These are phyloP conservation scores for Xiphophorus birchmanni DNA, from an alignment of 2,797 vertebrate species.

Conservation along the genomic window DNA sequence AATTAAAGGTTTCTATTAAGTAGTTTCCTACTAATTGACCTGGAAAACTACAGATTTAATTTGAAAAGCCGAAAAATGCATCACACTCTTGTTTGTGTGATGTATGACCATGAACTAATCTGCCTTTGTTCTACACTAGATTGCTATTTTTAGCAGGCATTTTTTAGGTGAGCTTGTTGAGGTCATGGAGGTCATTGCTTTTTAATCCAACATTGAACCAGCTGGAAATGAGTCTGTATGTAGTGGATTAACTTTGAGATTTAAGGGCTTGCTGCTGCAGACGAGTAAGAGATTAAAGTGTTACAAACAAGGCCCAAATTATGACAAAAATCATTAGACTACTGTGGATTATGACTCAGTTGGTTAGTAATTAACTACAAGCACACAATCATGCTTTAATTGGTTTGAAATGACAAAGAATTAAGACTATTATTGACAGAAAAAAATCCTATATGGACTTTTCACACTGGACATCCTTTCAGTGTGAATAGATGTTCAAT, in stretches of 20 bases:
- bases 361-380: neutral
- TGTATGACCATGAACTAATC: neutral
- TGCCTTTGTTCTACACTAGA: neutral
- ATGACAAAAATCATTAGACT: neutral
- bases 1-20: constrained; percentile 13
- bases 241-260: neutral
- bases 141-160: neutral
- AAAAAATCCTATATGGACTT: no score
- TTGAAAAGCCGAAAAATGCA: neutral
- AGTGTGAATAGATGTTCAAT: no score
- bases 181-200: neutral
- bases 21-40: constrained; percentile 1
- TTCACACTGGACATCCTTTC: no score
- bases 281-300: neutral
- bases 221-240: neutral
- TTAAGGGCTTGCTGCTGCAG: neutral
- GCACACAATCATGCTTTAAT: neutral
- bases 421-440: no score
- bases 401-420: no score
- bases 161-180: neutral
- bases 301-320: neutral
- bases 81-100: neutral
- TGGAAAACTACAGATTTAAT: neutral
- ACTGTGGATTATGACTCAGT: neutral
- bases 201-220: neutral